Evolutionary conservation across 1,140 invertebrate genomes (phyloP).

Genomic region (Drosophila funebris): DNA sequence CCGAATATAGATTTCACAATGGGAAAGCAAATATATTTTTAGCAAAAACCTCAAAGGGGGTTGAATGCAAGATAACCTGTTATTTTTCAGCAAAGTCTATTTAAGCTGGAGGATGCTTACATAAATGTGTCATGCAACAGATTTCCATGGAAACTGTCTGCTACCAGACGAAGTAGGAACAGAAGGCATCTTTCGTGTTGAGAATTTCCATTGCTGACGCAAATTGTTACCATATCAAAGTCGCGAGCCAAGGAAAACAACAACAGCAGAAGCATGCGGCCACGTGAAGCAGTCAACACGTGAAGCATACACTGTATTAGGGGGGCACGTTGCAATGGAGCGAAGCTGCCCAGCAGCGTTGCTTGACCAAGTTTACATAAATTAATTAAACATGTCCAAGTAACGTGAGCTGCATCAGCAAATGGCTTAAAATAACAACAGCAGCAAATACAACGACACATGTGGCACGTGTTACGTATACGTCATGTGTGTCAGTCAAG

Average conservation of each 20-base stretch:
- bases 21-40: constrained; percentile 5
- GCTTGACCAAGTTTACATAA: constrained; percentile 67
- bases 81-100: not conserved
- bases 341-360: constrained; percentile 1
- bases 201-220: constrained; percentile 61
- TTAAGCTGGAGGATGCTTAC: constrained; percentile 10
- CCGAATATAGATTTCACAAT: not conserved
- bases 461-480: constrained; percentile 53
- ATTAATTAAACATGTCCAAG: constrained; percentile 75
- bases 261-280: constrained; percentile 20
- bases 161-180: constrained; percentile 1
- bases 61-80: not conserved
- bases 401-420: constrained; percentile 58
- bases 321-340: constrained; percentile 43
- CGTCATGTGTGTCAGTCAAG: constrained; percentile 29
- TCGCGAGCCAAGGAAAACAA: constrained; percentile 51
- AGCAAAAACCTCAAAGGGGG: not conserved
- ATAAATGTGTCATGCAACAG: constrained; percentile 12
- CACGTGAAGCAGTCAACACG: constrained; percentile 56
- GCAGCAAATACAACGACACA: constrained; percentile 11
- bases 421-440: not conserved
- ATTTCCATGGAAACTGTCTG: not conserved
- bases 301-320: constrained; percentile 39
- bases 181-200: not conserved
- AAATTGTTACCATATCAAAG: constrained; percentile 69